These are phyloP conservation scores for Drosophila tsacasi DNA, from an alignment of 1,140 invertebrate species.

Conservation along the genomic window DNA sequence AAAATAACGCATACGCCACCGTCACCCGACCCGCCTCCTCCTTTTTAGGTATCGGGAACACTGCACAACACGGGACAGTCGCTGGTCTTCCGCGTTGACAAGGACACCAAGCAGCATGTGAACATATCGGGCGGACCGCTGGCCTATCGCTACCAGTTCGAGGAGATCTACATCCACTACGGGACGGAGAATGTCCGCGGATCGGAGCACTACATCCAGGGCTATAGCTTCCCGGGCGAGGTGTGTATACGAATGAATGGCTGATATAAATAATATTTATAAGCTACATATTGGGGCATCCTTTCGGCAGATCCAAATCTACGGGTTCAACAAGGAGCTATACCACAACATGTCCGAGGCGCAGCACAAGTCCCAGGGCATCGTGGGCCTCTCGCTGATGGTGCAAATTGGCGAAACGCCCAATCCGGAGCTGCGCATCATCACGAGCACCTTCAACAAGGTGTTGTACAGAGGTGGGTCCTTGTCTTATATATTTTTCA, in stretches of 20 bases:
- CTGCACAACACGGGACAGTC: conserved; percentile 96
- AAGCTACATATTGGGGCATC: not conserved
- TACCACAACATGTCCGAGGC: conserved; percentile 98
- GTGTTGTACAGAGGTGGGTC: conserved; percentile 92
- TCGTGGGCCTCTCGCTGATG: conserved; percentile 96
- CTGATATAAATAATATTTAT: not conserved
- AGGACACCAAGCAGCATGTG: conserved; percentile 92
- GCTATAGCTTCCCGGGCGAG: conserved; percentile 97
- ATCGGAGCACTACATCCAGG: conserved; percentile 97
- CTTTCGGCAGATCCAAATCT: conserved; percentile 93
- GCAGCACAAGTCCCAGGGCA: conserved; percentile 95
- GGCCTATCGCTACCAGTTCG: conserved; percentile 97
- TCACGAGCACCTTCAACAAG: conserved; percentile 94
- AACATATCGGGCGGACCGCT: conserved; percentile 98
- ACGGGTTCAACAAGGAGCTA: conserved; percentile 98
- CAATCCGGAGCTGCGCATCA: conserved; percentile 93
- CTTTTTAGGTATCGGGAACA: conserved; percentile 91
- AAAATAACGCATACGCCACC: conserved; percentile 5
- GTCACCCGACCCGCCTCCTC: not conserved
- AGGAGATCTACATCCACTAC: conserved; percentile 98
- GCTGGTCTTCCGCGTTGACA: conserved; percentile 95
- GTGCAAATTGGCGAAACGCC: conserved; percentile 95
- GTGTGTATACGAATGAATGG: conserved; percentile 86
- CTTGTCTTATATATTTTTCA: not conserved
- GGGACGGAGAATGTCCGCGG: conserved; percentile 94